Conservation (phyloP, 2,888 invertebrate species). For the Acanthopleura granulata region DNA sequence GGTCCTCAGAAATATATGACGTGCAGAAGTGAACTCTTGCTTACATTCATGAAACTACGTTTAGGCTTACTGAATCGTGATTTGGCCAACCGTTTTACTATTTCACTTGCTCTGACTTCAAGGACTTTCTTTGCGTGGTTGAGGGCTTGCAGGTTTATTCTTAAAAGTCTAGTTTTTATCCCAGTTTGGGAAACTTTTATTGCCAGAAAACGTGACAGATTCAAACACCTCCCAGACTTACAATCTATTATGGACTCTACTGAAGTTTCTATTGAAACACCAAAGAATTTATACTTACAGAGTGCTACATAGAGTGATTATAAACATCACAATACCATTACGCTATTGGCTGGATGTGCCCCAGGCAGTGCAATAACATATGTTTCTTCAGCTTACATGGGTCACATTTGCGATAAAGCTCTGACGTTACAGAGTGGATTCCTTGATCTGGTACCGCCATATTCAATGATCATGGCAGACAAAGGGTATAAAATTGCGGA, state of each 20-base stretch:
- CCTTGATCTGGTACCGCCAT: constrained; percentile 29
- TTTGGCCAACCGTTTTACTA: constrained; percentile 30
- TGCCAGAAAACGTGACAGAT: constrained; percentile 27
- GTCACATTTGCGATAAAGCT: constrained; percentile 35
- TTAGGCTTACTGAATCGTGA: constrained; percentile 19
- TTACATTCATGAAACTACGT: constrained; percentile 24
- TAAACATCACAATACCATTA: constrained; percentile 42
- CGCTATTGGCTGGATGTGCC: constrained; percentile 31
- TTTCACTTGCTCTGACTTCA: constrained; percentile 27
- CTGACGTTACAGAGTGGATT: constrained; percentile 32
- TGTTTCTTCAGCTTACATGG: constrained; percentile 30
- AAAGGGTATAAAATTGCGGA: constrained; percentile 36
- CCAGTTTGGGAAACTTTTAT: constrained; percentile 27
- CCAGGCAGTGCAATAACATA: constrained; percentile 36
- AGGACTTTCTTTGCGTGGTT: constrained; percentile 30
- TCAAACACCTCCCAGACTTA: constrained; percentile 24
- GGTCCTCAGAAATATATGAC: constrained; percentile 29
- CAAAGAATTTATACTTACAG: constrained; percentile 31
- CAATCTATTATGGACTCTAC: constrained; percentile 29
- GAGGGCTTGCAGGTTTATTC: constrained; percentile 21
- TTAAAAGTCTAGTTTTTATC: constrained; percentile 25
- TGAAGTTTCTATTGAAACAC: constrained; percentile 30
- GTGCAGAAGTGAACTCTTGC: constrained; percentile 29
- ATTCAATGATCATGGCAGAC: constrained; percentile 36
- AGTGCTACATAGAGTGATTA: constrained; percentile 36